Evolutionary conservation across 2,113 vertebrate species (phyloP).

Genomic region (Tinamus guttatus): DNA sequence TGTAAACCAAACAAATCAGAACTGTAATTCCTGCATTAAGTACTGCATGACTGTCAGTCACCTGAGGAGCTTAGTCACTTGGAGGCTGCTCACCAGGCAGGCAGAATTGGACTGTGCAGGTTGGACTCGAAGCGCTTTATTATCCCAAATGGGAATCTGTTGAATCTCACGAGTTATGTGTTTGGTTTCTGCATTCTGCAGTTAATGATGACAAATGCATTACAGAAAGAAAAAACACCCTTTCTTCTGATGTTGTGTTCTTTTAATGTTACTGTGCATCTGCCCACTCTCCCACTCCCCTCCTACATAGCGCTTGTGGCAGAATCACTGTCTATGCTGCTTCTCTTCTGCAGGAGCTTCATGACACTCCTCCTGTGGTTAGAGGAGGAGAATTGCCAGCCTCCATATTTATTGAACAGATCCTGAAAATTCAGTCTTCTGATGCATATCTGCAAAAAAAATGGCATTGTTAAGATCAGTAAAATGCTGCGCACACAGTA

Average conservation of each 20-base stretch:
- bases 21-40: neutral
- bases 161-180: neutral
- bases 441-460: constrained; percentile 13
- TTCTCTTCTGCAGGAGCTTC: neutral
- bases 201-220: constrained; percentile 14
- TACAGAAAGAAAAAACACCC: neutral
- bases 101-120: fast-evolving
- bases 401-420: constrained; percentile 47
- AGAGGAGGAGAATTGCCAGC: neutral
- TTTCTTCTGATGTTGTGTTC: constrained; percentile 38
- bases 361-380: neutral
- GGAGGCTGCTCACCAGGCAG: too few species aligned
- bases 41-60: neutral
- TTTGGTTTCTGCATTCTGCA: neutral
- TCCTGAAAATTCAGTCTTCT: constrained; percentile 5
- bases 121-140: neutral
- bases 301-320: constrained; percentile 32
- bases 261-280: neutral
- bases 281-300: constrained; percentile 49
- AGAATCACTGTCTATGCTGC: neutral
- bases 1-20: neutral
- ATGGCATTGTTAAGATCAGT: constrained; percentile 46
- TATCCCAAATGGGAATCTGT: neutral
- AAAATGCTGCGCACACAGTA: neutral
- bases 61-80: fast-evolving